Percentiles rank a stretch among this genome's conserved stretches.
Evolutionary conservation across 1,140 invertebrate genomes (phyloP).

Genomic region (Drosophila parvula): DNA sequence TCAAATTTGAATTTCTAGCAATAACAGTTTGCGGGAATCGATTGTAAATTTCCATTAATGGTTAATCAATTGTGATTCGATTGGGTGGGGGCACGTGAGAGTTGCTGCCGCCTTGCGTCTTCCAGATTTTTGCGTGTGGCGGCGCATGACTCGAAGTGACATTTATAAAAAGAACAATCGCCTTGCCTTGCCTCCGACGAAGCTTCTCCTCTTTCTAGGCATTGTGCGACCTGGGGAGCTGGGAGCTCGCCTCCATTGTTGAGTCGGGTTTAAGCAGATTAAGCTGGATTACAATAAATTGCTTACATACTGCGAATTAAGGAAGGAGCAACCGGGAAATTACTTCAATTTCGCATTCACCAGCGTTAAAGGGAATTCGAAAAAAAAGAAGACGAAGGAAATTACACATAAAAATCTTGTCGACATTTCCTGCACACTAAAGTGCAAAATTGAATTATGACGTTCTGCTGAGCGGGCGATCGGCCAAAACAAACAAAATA

Average conservation of each 20-base stretch:
- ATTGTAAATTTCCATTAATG: constrained; percentile 56
- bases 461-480: constrained; percentile 65
- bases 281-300: constrained; percentile 71
- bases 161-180: constrained; percentile 51
- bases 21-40: constrained; percentile 37
- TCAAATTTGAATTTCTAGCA: constrained; percentile 39
- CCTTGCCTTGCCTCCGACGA: constrained; percentile 8
- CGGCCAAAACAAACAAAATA: constrained; percentile 47
- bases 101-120: background rate
- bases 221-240: constrained; percentile 21
- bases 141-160: constrained; percentile 55
- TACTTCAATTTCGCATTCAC: constrained; percentile 63
- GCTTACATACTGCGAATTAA: constrained; percentile 43
- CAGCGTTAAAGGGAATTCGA: constrained; percentile 34
- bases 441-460: constrained; percentile 55
- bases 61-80: constrained; percentile 59
- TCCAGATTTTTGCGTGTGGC: constrained; percentile 32
- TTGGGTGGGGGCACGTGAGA: constrained; percentile 52
- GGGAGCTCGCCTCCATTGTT: constrained; percentile 30
- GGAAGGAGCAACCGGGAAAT: constrained; percentile 33
- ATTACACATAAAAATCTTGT: constrained; percentile 42
- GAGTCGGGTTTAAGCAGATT: constrained; percentile 61
- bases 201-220: constrained; percentile 6
- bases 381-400: constrained; percentile 4
- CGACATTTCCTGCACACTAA: constrained; percentile 56